phyloP scores from a whole-genome alignment of 2,888 invertebrate genomes.

The Congeria kusceri region DNA sequence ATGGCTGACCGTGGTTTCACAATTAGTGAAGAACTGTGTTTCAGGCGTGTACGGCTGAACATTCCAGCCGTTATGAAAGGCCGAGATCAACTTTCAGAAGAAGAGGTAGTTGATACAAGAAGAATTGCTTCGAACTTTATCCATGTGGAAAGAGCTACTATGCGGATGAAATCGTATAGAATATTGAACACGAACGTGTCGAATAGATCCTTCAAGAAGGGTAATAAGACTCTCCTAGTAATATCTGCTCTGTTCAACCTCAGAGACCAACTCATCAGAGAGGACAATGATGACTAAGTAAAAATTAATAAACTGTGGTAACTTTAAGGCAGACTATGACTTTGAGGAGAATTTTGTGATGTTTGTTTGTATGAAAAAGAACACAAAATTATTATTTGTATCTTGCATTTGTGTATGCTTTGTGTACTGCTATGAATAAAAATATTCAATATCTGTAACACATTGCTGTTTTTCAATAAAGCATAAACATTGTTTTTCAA shows the following conservation, averaged over 20 bases:
- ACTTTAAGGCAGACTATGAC: no score
- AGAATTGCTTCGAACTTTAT: conserved; percentile 36
- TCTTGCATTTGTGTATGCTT: no score
- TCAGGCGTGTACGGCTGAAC: background rate
- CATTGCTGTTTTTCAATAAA: background rate
- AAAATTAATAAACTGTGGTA: no score
- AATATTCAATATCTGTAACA: background rate
- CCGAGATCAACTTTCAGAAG: conserved; percentile 18
- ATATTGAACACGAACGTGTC: no score
- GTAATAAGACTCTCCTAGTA: conserved; percentile 19
- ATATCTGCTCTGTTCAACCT: conserved; percentile 22
- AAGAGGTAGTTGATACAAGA: conserved; percentile 34
- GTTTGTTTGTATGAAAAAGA: no score
- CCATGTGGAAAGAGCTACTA: conserved; percentile 53
- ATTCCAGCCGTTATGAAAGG: background rate
- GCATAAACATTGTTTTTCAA: background rate
- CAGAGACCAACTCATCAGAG: conserved; percentile 6
- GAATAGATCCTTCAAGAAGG: conserved; percentile 7
- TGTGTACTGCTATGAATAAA: no score
- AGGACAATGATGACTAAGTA: background rate
- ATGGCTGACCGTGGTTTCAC: conserved; percentile 38
- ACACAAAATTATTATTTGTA: no score
- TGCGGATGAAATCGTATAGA: no score
- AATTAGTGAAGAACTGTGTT: conserved; percentile 39
- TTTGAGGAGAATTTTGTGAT: no score